These are phyloP conservation scores for Pitangus sulphuratus DNA, from an alignment of 2,797 vertebrate species.

Conservation along the genomic window DNA sequence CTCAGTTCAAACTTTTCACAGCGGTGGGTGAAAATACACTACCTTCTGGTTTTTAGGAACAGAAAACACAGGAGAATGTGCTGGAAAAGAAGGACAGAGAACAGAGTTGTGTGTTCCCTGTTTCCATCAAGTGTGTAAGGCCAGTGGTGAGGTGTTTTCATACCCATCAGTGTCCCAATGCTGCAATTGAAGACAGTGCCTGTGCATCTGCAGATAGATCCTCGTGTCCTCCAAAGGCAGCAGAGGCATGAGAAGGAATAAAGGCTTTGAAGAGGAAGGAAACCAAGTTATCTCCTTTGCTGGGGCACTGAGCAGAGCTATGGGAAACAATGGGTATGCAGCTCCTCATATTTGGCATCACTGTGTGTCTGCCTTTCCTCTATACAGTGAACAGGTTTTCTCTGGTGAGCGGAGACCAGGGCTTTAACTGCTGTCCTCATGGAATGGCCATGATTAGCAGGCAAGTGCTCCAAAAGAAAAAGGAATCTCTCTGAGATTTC, in stretches of 20 bases:
- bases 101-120: neutral
- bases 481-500: neutral
- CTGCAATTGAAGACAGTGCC: neutral
- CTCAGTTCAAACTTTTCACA: neutral
- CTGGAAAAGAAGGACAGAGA: neutral
- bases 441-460: neutral
- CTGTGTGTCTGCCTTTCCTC: neutral
- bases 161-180: neutral
- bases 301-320: neutral
- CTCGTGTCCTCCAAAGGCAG: neutral
- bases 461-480: neutral
- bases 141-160: neutral
- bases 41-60: neutral
- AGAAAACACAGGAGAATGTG: neutral
- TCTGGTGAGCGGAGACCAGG: accelerated
- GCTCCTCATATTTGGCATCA: neutral
- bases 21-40: neutral
- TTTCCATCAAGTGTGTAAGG: neutral
- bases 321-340: accelerated
- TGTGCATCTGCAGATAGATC: neutral
- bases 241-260: neutral
- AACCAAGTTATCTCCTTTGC: neutral
- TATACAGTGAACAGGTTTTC: accelerated
- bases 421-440: accelerated
- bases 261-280: neutral